phyloP scores from a whole-genome alignment of 2,888 invertebrate species.

The Deroplatys truncata region DNA sequence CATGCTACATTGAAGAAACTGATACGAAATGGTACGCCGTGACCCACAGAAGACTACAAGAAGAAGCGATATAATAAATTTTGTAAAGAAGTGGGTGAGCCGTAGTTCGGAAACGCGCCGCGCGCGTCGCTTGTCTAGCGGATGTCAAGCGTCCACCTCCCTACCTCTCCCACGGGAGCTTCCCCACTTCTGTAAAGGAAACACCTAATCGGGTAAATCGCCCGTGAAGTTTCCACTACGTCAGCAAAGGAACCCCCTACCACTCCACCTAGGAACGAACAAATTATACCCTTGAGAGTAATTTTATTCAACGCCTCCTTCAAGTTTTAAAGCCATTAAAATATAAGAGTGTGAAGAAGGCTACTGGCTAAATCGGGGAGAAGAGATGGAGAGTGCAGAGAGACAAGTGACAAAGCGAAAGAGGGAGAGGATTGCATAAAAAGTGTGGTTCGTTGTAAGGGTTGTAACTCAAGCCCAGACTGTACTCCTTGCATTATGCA shows the following conservation, averaged over 20 bases:
- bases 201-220: constrained; percentile 30
- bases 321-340: constrained; percentile 29
- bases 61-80: not conserved
- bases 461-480: not conserved
- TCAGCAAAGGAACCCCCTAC: constrained; percentile 21
- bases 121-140: not conserved
- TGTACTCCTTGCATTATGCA: not conserved
- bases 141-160: not conserved
- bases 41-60: not conserved
- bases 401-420: not conserved
- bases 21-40: not conserved
- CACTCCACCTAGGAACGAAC: constrained; percentile 17
- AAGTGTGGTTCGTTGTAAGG: not conserved
- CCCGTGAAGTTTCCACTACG: constrained; percentile 29
- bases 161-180: not conserved
- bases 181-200: constrained; percentile 21
- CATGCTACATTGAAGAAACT: not conserved
- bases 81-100: not conserved
- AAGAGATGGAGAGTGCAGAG: not conserved
- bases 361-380: not conserved
- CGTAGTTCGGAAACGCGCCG: not conserved
- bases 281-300: constrained; percentile 27
- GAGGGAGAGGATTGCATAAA: not conserved
- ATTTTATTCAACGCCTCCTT: constrained; percentile 28
- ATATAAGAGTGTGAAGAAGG: constrained; percentile 20